phyloP scores from a whole-genome alignment of 2,888 invertebrate genomes.

The Nomada fabriciana region DNA sequence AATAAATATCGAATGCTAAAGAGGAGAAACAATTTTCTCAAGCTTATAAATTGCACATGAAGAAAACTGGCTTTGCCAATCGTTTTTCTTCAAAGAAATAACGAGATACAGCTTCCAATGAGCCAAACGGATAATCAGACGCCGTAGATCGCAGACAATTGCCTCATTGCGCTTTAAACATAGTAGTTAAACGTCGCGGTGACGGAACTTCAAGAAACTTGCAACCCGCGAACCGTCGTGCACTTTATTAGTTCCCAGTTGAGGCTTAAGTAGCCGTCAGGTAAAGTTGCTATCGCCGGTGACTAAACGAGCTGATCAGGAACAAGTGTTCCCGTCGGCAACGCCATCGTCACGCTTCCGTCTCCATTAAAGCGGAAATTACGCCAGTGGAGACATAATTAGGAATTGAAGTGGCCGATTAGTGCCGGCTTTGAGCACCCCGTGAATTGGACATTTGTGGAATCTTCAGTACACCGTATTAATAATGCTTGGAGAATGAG shows the following conservation, averaged over 20 bases:
- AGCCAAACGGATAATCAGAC: neutral
- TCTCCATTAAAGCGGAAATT: constrained; percentile 24
- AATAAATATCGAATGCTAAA: too few relatives aligned
- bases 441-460: neutral
- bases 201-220: constrained; percentile 11
- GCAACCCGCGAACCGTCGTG: constrained; percentile 20
- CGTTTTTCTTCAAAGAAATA: neutral
- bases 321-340: constrained; percentile 33
- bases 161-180: constrained; percentile 17
- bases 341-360: constrained; percentile 11
- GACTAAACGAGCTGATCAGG: constrained; percentile 27
- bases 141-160: constrained; percentile 1
- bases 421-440: neutral
- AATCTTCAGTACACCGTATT: neutral
- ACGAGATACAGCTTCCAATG: neutral
- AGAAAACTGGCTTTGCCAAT: neutral
- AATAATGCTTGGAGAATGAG: too few relatives aligned
- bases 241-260: constrained; percentile 65
- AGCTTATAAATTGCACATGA: neutral
- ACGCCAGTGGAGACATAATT: constrained; percentile 1
- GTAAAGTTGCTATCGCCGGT: constrained; percentile 35
- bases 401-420: neutral
- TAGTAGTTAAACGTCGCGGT: neutral
- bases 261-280: constrained; percentile 45
- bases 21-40: neutral